Conservation (phyloP, 2,888 invertebrate genomes). For the Rhingia rostrata region DNA sequence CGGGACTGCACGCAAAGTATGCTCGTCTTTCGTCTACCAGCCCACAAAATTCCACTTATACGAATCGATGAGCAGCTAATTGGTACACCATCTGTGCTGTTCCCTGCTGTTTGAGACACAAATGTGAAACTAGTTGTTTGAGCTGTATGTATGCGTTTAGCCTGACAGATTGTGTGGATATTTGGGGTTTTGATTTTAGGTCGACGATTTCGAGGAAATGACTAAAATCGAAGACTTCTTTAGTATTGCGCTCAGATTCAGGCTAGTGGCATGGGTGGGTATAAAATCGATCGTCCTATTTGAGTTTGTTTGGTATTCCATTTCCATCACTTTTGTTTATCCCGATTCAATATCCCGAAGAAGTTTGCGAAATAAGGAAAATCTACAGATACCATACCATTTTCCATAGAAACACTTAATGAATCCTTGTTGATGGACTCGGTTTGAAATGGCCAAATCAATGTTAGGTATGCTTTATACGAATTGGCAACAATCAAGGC, state of each 20-base stretch:
- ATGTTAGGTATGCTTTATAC: too few relatives aligned
- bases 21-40: conserved; percentile 11
- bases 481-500: too few relatives aligned
- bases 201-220: conserved; percentile 37
- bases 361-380: not conserved
- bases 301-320: conserved; percentile 19
- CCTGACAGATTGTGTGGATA: conserved; percentile 31
- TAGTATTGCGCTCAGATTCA: conserved; percentile 18
- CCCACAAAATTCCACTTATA: conserved; percentile 48
- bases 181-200: conserved; percentile 49
- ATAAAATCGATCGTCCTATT: conserved; percentile 22
- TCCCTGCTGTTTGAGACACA: conserved; percentile 32
- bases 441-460: too few relatives aligned
- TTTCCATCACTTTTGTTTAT: conserved; percentile 27
- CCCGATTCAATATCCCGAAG: conserved; percentile 1
- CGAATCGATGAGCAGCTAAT: conserved; percentile 70
- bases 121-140: not conserved
- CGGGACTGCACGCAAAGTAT: conserved; percentile 19
- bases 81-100: conserved; percentile 62
- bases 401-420: too few relatives aligned
- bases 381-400: too few relatives aligned
- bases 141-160: conserved; percentile 12
- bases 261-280: conserved; percentile 42
- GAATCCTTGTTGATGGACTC: too few relatives aligned
- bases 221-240: conserved; percentile 30